A percentile compares a stretch with the other conserved stretches of the same genome.
These are phyloP conservation scores for Drosophila peninsularis DNA, from an alignment of 2,888 invertebrate species.

Conservation along the genomic window DNA sequence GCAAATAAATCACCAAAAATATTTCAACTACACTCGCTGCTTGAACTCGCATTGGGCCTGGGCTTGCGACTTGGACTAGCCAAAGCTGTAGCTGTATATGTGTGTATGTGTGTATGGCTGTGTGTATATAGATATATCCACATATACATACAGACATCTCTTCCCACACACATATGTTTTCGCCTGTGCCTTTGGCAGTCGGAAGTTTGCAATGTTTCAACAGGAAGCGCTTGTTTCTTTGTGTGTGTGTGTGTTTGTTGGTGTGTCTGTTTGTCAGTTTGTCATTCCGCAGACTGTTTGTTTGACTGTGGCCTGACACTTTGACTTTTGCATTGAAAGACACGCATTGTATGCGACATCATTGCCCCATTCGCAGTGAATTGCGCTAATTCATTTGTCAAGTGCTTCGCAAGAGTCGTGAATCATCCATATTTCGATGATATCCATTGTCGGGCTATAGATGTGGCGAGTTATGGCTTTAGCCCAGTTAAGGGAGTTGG, in stretches of 20 bases:
- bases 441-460: slow-evolving; percentile 38
- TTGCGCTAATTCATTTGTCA: slow-evolving; percentile 79
- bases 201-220: slow-evolving; percentile 81
- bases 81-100: slow-evolving; percentile 16
- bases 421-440: slow-evolving; percentile 64
- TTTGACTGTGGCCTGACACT: slow-evolving; percentile 75
- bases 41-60: slow-evolving; percentile 14
- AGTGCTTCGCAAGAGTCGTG: slow-evolving; percentile 62
- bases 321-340: slow-evolving; percentile 79
- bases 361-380: slow-evolving; percentile 53
- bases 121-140: neutral
- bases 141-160: slow-evolving; percentile 7
- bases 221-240: slow-evolving; percentile 74
- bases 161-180: slow-evolving; percentile 71
- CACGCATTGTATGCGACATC: slow-evolving; percentile 69
- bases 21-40: slow-evolving; percentile 75
- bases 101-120: neutral
- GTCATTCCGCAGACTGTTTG: slow-evolving; percentile 61
- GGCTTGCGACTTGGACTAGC: slow-evolving; percentile 5
- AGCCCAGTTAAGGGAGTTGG: slow-evolving; percentile 9
- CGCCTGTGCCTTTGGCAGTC: slow-evolving; percentile 64
- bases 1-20: slow-evolving; percentile 81
- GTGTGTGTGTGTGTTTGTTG: slow-evolving; percentile 38
- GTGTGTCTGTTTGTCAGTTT: slow-evolving; percentile 35
- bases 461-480: slow-evolving; percentile 27